phyloP scores from a whole-genome alignment of 2,888 invertebrate species.

The Cheilosia vernalis region DNA sequence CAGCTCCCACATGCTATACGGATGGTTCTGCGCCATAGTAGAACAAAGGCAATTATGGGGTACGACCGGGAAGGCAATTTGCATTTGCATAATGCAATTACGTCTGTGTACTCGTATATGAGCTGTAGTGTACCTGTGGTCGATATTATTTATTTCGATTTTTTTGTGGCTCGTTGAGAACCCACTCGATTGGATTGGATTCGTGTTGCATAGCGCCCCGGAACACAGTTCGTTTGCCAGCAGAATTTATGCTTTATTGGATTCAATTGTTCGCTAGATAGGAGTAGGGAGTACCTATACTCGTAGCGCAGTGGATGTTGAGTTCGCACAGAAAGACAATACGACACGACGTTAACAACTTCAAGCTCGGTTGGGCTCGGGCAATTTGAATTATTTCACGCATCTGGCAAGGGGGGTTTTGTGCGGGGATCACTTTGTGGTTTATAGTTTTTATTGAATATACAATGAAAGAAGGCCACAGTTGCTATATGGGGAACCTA shows the following conservation, averaged over 20 bases:
- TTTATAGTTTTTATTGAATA: slow-evolving; percentile 12
- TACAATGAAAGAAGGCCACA: slow-evolving; percentile 17
- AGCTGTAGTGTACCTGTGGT: slow-evolving; percentile 61
- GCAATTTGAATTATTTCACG: slow-evolving; percentile 72
- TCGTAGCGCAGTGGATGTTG: slow-evolving; percentile 35
- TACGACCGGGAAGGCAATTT: slow-evolving; percentile 68
- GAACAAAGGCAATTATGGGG: slow-evolving; percentile 72
- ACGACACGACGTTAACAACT: slow-evolving; percentile 72
- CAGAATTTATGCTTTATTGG: slow-evolving; percentile 73
- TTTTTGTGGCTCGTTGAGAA: slow-evolving; percentile 33
- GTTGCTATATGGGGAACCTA: slow-evolving; percentile 2
- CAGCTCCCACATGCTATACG: slow-evolving; percentile 55
- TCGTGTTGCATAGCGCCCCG: slow-evolving; percentile 70
- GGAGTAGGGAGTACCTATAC: no score
- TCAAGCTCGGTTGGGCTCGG: slow-evolving; percentile 66
- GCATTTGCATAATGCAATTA: slow-evolving; percentile 75
- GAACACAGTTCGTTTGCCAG: slow-evolving; percentile 62
- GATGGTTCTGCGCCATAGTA: slow-evolving; percentile 32
- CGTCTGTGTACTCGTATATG: slow-evolving; percentile 11
- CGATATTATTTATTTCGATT: slow-evolving; percentile 67
- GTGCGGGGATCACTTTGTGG: slow-evolving; percentile 12
- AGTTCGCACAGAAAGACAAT: slow-evolving; percentile 59
- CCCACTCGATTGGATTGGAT: slow-evolving; percentile 46
- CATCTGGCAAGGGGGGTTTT: slow-evolving; percentile 18
- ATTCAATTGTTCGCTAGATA: slow-evolving; percentile 60